Evolutionary conservation across 37 sponge, comb jelly and placozoan genomes (phyloP).

Genomic region (Cladorhizidae sp.): DNA sequence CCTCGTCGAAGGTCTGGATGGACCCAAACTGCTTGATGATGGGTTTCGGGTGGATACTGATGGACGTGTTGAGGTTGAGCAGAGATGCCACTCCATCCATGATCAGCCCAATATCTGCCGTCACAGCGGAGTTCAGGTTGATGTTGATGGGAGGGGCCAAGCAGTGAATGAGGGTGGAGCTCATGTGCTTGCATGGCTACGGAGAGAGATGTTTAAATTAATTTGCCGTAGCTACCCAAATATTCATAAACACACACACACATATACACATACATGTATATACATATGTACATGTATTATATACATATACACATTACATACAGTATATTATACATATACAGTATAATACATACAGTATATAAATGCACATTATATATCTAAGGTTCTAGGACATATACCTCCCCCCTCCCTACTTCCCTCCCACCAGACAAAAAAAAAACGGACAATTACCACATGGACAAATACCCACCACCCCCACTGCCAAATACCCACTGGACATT

Average conservation of each 20-base stretch:
- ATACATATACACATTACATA: not conserved
- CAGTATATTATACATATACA: too few relatives aligned
- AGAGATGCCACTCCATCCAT: constrained; percentile 64
- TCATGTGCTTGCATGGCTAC: constrained; percentile 40
- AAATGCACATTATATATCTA: too few relatives aligned
- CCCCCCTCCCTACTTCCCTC: too few relatives aligned
- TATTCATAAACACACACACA: too few relatives aligned
- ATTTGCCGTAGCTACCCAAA: too few relatives aligned
- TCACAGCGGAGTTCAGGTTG: not conserved
- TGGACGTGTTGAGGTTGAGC: constrained; percentile 15
- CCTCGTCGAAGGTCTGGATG: not conserved
- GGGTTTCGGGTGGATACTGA: constrained; percentile 42
- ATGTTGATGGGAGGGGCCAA: not conserved
- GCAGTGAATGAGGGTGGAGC: constrained; percentile 2
- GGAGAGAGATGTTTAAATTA: constrained; percentile 21
- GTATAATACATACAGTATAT: too few relatives aligned
- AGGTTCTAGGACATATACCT: too few relatives aligned
- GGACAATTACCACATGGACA: too few relatives aligned
- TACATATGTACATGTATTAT: not conserved
- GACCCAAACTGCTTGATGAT: not conserved
- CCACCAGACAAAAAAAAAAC: too few relatives aligned
- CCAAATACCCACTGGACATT: too few relatives aligned
- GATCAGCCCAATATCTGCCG: constrained; percentile 19
- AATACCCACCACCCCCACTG: too few relatives aligned
- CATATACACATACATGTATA: not conserved